Evolutionary conservation across 1,140 invertebrate species (phyloP).

Genomic region (Drosophila nebulosa): DNA sequence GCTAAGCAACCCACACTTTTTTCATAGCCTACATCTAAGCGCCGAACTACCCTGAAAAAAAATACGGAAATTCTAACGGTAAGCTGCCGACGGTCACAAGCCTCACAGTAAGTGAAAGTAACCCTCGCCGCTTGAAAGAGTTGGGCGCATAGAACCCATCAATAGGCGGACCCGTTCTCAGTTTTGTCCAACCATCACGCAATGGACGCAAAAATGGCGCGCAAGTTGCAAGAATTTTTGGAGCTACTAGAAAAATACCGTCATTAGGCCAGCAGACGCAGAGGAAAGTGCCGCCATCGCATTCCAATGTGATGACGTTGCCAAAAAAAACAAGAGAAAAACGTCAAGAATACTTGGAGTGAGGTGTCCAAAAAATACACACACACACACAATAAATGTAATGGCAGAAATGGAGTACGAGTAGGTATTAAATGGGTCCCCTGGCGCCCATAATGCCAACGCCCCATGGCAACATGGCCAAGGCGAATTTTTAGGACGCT

Average conservation of each 20-base stretch:
- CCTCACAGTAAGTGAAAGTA: conserved; percentile 70
- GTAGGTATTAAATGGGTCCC: conserved; percentile 27
- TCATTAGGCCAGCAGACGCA: conserved; percentile 75
- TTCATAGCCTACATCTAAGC: conserved; percentile 52
- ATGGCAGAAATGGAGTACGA: background rate
- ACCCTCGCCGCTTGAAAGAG: conserved; percentile 68
- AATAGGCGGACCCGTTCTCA: conserved; percentile 40
- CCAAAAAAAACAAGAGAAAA: conserved; percentile 24
- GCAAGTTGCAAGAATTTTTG: conserved; percentile 63
- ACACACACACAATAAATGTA: background rate
- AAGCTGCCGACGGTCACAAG: conserved; percentile 20
- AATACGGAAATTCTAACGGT: conserved; percentile 21
- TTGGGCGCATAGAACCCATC: conserved; percentile 63
- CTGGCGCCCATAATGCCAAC: conserved; percentile 32
- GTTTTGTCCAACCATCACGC: background rate
- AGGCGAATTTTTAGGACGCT: conserved; percentile 67
- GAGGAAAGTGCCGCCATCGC: conserved; percentile 31
- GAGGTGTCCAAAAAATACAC: background rate
- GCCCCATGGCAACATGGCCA: conserved; percentile 73
- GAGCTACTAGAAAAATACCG: conserved; percentile 68
- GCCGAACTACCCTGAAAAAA: conserved; percentile 47
- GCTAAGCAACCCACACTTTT: conserved; percentile 11
- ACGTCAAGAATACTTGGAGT: background rate
- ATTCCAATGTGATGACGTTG: conserved; percentile 68
- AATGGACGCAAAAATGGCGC: conserved; percentile 8